Evolutionary conservation across 2,888 invertebrate species (phyloP), one percentile per base, ranked within the genome.

Genomic region (Aporophyla lueneburgensis): DNA sequence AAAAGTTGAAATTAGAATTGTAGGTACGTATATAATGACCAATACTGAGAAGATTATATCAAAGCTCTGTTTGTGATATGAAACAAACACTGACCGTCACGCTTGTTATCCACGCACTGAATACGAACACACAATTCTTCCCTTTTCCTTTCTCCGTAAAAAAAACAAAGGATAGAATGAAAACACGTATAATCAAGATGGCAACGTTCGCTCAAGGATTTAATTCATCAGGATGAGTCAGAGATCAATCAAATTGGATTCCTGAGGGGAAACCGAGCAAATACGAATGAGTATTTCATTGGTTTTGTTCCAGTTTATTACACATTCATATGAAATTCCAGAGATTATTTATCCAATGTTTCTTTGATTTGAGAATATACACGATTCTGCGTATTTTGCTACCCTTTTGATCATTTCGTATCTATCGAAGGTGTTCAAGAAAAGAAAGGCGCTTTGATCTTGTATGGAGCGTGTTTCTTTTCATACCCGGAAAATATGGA

Each of bases 161-260:
- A 54, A 63, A 46, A 76, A 71, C 40, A 74, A 65, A 74, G 74
- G 49, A 72, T 81, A 67, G 56, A 80, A 74, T 74, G 69, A 74
- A 66, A 72, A 16, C 72, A 49, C 43, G 59, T 73, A 76, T 86
- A 33, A 88, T 86, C 88, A 78, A 81, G 79, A 81, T 81, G 59
- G 73, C 67, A 63, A 71, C 76, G 75, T 78, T 74, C 77, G 71
- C 74, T 80, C 77, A 69, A 67, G 81, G 85, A 89, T 90, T 90
- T 89, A 87, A 91, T 91, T 90, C 85, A 86, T 87, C 85, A 74
- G 70, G 72, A 72, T 75, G 67, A 81, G 77, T 71, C 71, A 27
- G 65, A 83, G 80, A 87, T 89, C 86, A 87, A 91, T 90, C 88
- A 86, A 89, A 90, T 91, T 88, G 86, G 77, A 76, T 87, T 43